These are phyloP conservation scores for Denticeps clupeoides DNA, from an alignment of 2,797 vertebrate genomes.

Conservation along the genomic window DNA sequence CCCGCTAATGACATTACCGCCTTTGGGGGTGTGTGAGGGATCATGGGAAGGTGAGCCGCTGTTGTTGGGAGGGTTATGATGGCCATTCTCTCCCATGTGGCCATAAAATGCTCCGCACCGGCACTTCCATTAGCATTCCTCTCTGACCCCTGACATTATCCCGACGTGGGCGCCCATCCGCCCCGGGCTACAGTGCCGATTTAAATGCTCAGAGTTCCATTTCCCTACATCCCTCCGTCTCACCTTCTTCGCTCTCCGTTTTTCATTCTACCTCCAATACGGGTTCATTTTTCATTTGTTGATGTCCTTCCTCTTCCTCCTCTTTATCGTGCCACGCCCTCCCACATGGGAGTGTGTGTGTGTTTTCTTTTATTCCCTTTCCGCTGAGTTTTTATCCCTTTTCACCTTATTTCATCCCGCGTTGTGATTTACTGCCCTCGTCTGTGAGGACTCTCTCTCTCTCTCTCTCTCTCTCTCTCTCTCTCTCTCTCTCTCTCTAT, in stretches of 20 bases:
- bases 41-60: neutral
- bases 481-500: neutral
- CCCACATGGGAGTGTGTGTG: no score
- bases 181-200: no score
- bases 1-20: neutral
- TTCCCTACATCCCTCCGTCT: neutral
- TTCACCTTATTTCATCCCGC: neutral
- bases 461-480: neutral
- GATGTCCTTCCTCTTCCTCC: no score
- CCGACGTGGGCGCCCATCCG: neutral
- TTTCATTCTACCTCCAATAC: neutral
- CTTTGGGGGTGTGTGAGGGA: neutral
- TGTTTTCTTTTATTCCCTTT: no score
- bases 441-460: constrained; percentile 1
- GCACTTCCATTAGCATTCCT: constrained; percentile 11
- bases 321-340: no score
- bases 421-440: no score
- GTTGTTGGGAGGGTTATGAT: no score
- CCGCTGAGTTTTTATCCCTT: constrained; percentile 7
- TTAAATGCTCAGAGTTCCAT: neutral
- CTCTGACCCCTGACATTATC: no score
- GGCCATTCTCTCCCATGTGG: no score
- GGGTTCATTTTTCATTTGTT: constrained; percentile 11
- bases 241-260: neutral
- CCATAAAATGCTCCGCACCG: constrained; percentile 4